Evolutionary conservation across 2,797 vertebrate genomes (phyloP).

Genomic region (Mus caroli): DNA sequence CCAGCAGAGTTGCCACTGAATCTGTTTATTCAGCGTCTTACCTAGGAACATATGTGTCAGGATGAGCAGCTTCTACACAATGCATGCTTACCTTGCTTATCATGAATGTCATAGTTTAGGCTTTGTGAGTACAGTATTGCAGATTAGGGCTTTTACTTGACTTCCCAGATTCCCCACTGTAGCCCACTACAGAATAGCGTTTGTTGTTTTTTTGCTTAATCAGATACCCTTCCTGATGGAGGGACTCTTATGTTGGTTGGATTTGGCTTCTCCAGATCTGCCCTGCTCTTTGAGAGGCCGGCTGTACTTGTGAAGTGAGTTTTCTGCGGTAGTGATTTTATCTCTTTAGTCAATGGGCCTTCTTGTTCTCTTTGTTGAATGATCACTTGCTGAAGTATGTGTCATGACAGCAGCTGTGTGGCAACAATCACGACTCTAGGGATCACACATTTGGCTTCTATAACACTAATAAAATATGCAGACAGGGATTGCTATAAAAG

Average conservation of each 20-base stretch:
- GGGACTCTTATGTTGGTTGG: not conserved
- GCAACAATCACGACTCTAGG: not conserved
- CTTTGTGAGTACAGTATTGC: not conserved
- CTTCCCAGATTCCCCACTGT: not conserved
- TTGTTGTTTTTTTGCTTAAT: not conserved
- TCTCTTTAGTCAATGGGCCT: not conserved
- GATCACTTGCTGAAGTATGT: not conserved
- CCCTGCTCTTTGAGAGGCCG: not conserved
- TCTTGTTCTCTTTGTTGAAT: conserved; percentile 40
- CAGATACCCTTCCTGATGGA: not conserved
- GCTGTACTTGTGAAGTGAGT: not conserved
- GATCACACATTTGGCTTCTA: conserved; percentile 7
- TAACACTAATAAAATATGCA: conserved; percentile 13
- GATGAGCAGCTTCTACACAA: not conserved
- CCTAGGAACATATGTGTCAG: not conserved
- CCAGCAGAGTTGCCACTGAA: not conserved
- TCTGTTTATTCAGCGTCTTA: not conserved
- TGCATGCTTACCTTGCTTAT: not conserved
- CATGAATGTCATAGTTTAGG: not conserved
- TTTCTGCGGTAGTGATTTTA: conserved; percentile 8
- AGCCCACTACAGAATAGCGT: not conserved
- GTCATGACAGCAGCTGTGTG: not conserved
- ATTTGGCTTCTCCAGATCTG: not conserved
- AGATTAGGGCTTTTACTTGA: conserved; percentile 9
- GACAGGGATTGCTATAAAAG: conserved; percentile 44